These are phyloP conservation scores for Marronus borbonicus DNA, from an alignment of 2,888 invertebrate species.

Conservation along the genomic window DNA sequence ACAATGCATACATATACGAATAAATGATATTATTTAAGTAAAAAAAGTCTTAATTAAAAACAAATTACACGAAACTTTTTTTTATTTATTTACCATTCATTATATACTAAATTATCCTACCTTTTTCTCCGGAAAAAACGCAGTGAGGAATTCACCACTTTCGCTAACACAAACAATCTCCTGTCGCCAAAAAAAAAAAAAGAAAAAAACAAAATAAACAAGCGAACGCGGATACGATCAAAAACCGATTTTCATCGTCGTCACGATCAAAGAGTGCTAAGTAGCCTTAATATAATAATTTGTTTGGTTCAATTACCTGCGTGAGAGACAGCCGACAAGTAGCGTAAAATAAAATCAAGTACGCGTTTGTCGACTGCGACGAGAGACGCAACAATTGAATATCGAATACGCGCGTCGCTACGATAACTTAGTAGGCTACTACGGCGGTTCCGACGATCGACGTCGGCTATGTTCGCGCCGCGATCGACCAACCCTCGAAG, in stretches of 20 bases:
- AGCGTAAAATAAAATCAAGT: constrained; percentile 2
- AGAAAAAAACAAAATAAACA: background rate
- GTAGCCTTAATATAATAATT: background rate
- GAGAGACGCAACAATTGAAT: constrained; percentile 27
- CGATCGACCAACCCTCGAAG: constrained; percentile 23
- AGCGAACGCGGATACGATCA: background rate
- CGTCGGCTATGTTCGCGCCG: constrained; percentile 10
- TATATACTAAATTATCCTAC: background rate
- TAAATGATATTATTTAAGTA: too few relatives aligned
- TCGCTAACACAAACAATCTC: background rate
- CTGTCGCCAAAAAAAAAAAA: background rate
- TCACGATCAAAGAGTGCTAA: constrained; percentile 12
- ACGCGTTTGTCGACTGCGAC: background rate
- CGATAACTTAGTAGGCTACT: constrained; percentile 25
- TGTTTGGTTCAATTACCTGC: constrained; percentile 8
- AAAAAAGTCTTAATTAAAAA: too few relatives aligned
- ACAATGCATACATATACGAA: too few relatives aligned
- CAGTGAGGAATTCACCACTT: constrained; percentile 4
- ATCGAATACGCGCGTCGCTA: constrained; percentile 21
- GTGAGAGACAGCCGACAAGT: background rate
- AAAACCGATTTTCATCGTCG: constrained; percentile 16
- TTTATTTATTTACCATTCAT: background rate
- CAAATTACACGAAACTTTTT: background rate
- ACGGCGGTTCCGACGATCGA: constrained; percentile 22
- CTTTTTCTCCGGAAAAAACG: background rate